Conservation (phyloP, 1,140 invertebrate species). For the Zelostemma sp. region DNA sequence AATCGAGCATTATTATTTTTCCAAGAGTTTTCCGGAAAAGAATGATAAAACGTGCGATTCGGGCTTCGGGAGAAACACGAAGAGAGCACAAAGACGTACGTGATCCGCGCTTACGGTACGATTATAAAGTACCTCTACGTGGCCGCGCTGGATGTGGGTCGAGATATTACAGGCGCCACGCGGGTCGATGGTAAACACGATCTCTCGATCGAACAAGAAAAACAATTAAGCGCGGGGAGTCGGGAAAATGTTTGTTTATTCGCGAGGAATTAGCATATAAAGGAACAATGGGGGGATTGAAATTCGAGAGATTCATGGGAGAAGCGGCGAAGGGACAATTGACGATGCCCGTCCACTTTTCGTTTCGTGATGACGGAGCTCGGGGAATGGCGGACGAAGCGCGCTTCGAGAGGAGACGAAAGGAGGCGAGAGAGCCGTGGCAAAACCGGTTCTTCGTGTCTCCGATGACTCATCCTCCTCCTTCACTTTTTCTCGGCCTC, state of each 20-base stretch:
- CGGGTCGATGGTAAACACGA: not conserved
- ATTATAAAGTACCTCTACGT: not conserved
- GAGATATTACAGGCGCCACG: constrained; percentile 1
- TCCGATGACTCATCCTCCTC: constrained; percentile 63
- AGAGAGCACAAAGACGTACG: not conserved
- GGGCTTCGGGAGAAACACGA: not conserved
- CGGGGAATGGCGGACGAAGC: not conserved
- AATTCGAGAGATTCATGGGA: not conserved
- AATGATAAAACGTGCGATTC: too few relatives aligned
- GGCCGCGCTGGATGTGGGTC: not conserved
- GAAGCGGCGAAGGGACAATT: constrained; percentile 46
- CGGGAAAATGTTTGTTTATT: not conserved
- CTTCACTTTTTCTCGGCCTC: constrained; percentile 9
- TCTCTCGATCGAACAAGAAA: not conserved
- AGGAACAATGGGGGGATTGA: too few relatives aligned
- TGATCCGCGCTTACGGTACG: constrained; percentile 1
- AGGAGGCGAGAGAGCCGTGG: constrained; percentile 18
- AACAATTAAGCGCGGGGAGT: not conserved
- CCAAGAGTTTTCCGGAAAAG: too few relatives aligned
- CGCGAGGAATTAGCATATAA: too few relatives aligned
- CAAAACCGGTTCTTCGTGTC: constrained; percentile 67
- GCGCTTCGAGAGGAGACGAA: not conserved
- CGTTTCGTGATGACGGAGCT: constrained; percentile 22
- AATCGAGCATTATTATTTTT: too few relatives aligned
- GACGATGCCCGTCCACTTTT: constrained; percentile 41